These are phyloP conservation scores for Acronicta alni DNA, from an alignment of 2,888 invertebrate species.

Conservation along the genomic window DNA sequence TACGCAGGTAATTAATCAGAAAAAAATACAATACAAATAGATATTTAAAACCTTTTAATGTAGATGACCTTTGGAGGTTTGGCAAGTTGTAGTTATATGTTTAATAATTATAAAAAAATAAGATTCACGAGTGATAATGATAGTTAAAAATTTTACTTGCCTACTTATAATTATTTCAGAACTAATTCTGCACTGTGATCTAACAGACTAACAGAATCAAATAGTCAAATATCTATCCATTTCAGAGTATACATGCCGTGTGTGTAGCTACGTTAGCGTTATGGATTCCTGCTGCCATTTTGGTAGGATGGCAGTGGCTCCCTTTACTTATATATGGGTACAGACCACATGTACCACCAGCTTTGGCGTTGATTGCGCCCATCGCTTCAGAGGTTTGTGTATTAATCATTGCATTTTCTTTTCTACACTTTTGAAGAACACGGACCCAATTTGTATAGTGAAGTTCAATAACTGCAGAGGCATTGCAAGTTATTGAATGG, in stretches of 20 bases:
- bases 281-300: constrained; percentile 86
- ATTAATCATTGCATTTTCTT: too few relatives aligned
- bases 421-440: too few relatives aligned
- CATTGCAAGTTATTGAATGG: too few relatives aligned
- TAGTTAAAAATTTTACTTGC: too few relatives aligned
- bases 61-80: background rate
- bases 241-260: constrained; percentile 79
- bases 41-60: background rate
- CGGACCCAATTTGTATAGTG: too few relatives aligned
- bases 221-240: constrained; percentile 3
- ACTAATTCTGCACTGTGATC: too few relatives aligned
- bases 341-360: constrained; percentile 82
- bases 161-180: too few relatives aligned
- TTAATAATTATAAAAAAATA: background rate
- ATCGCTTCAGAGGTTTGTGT: constrained; percentile 84
- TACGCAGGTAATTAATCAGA: constrained; percentile 73
- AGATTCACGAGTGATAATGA: too few relatives aligned
- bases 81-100: too few relatives aligned
- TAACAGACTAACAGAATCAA: too few relatives aligned
- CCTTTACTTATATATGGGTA: constrained; percentile 79
- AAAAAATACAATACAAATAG: background rate
- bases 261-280: constrained; percentile 80
- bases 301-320: constrained; percentile 85
- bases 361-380: constrained; percentile 82
- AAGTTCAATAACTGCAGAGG: too few relatives aligned